Evolutionary conservation across 2,888 invertebrate species (phyloP).

Genomic region (Drosophila gaucha): DNA sequence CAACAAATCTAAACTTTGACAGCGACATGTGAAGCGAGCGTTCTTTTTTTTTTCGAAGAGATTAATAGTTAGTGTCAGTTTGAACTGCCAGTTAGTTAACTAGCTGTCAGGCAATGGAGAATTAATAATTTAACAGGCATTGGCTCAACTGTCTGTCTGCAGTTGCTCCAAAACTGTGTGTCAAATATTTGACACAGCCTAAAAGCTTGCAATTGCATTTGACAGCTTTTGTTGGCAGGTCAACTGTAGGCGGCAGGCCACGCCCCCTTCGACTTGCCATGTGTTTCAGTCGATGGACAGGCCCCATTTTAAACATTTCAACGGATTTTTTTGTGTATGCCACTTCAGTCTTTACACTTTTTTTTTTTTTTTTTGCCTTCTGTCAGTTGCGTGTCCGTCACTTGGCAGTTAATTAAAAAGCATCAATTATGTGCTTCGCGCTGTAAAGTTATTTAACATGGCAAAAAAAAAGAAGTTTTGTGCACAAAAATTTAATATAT

Average conservation of each 20-base stretch:
- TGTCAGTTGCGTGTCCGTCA: constrained; percentile 72
- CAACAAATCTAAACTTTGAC: constrained; percentile 1
- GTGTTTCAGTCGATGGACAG: constrained; percentile 19
- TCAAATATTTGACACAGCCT: constrained; percentile 31
- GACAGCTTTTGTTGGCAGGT: constrained; percentile 62
- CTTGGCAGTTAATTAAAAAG: constrained; percentile 78
- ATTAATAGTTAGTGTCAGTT: constrained; percentile 3
- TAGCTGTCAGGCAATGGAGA: background rate
- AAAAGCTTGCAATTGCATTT: constrained; percentile 55
- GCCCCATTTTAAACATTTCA: constrained; percentile 26
- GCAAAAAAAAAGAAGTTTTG: constrained; percentile 9
- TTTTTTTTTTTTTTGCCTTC: constrained; percentile 27
- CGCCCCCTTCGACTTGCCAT: background rate
- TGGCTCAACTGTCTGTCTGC: background rate
- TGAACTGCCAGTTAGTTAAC: background rate
- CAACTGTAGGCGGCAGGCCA: constrained; percentile 14
- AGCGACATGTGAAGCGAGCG: background rate
- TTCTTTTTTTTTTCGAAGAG: background rate
- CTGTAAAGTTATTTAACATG: constrained; percentile 43
- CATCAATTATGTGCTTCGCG: constrained; percentile 72
- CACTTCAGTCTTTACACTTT: background rate
- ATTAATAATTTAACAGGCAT: constrained; percentile 19
- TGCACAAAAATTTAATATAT: constrained; percentile 70
- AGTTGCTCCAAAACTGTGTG: constrained; percentile 17
- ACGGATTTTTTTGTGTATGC: constrained; percentile 12